These are phyloP conservation scores for Centropristis striata DNA, from an alignment of 2,113 vertebrate species.

Conservation along the genomic window DNA sequence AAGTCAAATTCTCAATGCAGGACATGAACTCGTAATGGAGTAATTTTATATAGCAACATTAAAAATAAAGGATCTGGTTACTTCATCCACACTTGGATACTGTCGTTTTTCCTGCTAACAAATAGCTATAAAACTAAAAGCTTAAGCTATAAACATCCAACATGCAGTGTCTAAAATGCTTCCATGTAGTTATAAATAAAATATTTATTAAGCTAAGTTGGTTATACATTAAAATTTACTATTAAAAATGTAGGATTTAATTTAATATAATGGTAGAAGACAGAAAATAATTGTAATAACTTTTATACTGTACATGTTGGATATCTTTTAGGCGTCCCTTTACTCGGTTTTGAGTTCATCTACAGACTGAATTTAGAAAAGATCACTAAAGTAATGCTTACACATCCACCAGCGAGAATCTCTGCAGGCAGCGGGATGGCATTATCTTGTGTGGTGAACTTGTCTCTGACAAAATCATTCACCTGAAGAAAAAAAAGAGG, in stretches of 20 bases:
- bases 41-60: background rate
- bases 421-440: slow-evolving; percentile 91
- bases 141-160: background rate
- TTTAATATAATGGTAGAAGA: background rate
- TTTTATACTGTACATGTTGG: background rate
- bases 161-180: background rate
- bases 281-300: background rate
- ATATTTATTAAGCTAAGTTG: background rate
- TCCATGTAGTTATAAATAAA: background rate
- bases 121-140: background rate
- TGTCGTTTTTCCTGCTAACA: background rate
- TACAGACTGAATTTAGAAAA: slow-evolving; percentile 33
- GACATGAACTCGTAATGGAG: background rate
- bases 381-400: slow-evolving; percentile 83
- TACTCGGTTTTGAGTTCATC: slow-evolving; percentile 26
- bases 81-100: background rate
- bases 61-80: background rate
- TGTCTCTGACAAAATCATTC: slow-evolving; percentile 98
- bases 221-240: background rate
- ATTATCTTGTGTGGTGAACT: slow-evolving; percentile 91
- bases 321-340: background rate
- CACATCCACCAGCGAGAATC: slow-evolving; percentile 93
- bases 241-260: background rate
- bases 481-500: slow-evolving; percentile 83
- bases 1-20: background rate